These are phyloP conservation scores for Hipparchia semele DNA, from an alignment of 2,888 invertebrate species.

Conservation along the genomic window DNA sequence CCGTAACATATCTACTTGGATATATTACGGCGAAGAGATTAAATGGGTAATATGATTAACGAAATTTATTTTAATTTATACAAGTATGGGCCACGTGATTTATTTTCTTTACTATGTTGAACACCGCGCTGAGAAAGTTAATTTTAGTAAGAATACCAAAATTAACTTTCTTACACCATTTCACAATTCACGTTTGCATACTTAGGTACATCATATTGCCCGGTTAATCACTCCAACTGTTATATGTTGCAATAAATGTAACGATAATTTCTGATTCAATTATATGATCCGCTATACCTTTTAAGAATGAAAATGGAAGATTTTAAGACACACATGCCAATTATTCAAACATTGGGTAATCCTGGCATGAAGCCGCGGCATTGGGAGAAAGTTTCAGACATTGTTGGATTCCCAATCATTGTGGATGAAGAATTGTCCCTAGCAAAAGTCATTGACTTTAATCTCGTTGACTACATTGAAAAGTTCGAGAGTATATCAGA, in stretches of 20 bases:
- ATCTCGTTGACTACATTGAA: slow-evolving; percentile 92
- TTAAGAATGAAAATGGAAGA: slow-evolving; percentile 87
- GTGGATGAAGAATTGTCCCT: slow-evolving; percentile 92
- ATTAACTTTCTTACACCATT: too few relatives aligned
- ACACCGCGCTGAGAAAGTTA: too few relatives aligned
- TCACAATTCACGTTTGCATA: too few relatives aligned
- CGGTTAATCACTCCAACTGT: too few relatives aligned
- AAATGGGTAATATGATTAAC: background rate
- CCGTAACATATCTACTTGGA: background rate
- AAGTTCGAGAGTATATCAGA: slow-evolving; percentile 97
- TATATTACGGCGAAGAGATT: background rate
- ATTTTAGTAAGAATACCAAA: too few relatives aligned
- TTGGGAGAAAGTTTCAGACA: slow-evolving; percentile 97
- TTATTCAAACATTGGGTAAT: slow-evolving; percentile 97
- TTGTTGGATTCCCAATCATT: slow-evolving; percentile 95
- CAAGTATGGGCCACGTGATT: too few relatives aligned
- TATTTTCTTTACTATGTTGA: too few relatives aligned
- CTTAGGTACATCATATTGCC: too few relatives aligned
- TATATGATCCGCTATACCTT: background rate
- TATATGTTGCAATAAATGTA: too few relatives aligned
- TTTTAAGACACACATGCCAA: slow-evolving; percentile 94
- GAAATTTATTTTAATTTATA: too few relatives aligned
- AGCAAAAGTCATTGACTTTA: slow-evolving; percentile 93
- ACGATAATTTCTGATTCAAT: background rate
- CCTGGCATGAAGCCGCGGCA: slow-evolving; percentile 96